These are phyloP conservation scores for Pomacea maculata DNA, from an alignment of 1,140 invertebrate genomes.

Conservation along the genomic window DNA sequence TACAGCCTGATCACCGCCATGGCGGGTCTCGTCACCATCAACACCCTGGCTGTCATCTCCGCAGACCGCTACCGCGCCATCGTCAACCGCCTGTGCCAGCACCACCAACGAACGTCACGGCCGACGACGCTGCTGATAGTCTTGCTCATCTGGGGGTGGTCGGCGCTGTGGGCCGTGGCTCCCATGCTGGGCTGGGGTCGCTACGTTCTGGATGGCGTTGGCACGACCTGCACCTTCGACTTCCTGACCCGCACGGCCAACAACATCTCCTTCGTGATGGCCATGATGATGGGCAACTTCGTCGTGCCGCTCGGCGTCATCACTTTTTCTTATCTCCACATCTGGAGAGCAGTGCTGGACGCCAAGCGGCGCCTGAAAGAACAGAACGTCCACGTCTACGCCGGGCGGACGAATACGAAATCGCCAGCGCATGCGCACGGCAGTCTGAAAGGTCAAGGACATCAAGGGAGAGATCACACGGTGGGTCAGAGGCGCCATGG, in stretches of 20 bases:
- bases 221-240: constrained; percentile 43
- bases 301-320: constrained; percentile 31
- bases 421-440: background rate
- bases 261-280: constrained; percentile 33
- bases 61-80: constrained; percentile 32
- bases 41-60: constrained; percentile 34
- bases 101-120: constrained; percentile 11
- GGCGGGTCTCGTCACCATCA: constrained; percentile 35
- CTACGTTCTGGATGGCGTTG: constrained; percentile 38
- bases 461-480: background rate
- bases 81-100: constrained; percentile 16
- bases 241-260: constrained; percentile 27
- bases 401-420: background rate
- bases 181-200: constrained; percentile 40
- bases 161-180: constrained; percentile 22
- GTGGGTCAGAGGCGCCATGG: background rate
- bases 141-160: constrained; percentile 29
- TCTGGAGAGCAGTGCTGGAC: constrained; percentile 25
- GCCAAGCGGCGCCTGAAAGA: constrained; percentile 18
- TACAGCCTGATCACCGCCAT: constrained; percentile 24
- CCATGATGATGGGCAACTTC: constrained; percentile 29
- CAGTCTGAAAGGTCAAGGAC: background rate
- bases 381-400: constrained; percentile 10
- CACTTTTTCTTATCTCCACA: constrained; percentile 29
- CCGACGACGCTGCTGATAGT: background rate